Evolutionary conservation across 1,140 invertebrate species (phyloP), one percentile per base, ranked within the genome.

Genomic region (Drosophila micromelanica): DNA sequence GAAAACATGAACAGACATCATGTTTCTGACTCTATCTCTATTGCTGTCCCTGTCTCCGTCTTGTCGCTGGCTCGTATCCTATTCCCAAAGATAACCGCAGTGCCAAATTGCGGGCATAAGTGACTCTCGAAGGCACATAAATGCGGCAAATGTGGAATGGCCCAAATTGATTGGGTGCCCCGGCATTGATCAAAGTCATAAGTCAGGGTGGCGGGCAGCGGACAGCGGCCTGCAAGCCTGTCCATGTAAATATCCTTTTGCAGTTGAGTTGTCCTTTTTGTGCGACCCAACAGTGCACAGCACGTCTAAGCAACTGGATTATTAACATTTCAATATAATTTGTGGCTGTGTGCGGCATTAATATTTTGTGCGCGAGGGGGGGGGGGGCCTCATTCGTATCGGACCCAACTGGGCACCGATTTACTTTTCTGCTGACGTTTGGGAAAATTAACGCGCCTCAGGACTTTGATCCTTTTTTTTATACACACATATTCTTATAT

Each of bases 261-360:
- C 69, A 86, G 82, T 78, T 75, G 75, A 86, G 81, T 78, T 89
- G 84, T 89, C 84, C 84, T 84, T 89, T 89, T 87, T 20, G 48
- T 48, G 52, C 20, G 45, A 30, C 40, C 42, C 30, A 43, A 17
- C 40, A n/a, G 45, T 27, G 64, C 81, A 48, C 77, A 80, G 78
- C 82, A 86, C 78, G 75, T 78, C 82, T 77, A 77, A 74, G 84
- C 84, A 84, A 89, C 85, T 89, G 84, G 84, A 89, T 89, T 89
- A 89, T 89, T 84, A 89, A 89, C 84, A 89, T 89, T 89, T 89
- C 84, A 89, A 90, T 89, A 89, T 89, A 89, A 89, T 89, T 89
- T 89, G 84, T 77, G 38, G 59, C 30, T 35, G 32, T 49, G 38
- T 23, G 20, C 13, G n/a, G 23, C 35, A 57, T 67, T 78, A 69